Evolutionary conservation across 2,797 vertebrate genomes (phyloP).

Genomic region (Heterohyrax brucei): DNA sequence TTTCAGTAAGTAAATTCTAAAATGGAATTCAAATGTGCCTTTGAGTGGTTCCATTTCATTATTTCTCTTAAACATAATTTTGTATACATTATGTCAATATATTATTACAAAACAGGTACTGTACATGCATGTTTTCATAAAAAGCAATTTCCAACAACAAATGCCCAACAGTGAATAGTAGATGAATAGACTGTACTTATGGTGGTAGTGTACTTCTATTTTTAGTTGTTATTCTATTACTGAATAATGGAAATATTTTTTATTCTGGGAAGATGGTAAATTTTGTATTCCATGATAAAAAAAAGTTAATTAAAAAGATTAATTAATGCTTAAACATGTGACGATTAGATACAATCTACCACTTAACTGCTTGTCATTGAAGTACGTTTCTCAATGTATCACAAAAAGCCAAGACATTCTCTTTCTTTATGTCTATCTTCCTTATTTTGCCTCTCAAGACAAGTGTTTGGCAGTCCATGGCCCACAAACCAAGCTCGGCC

Average conservation of each 20-base stretch:
- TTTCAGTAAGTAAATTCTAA: not conserved
- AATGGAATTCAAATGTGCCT: not conserved
- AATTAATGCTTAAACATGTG: not conserved
- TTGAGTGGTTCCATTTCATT: not conserved
- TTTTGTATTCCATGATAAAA: not conserved
- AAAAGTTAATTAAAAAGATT: constrained; percentile 5
- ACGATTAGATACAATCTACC: not conserved
- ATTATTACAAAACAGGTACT: not conserved
- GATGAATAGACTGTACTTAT: not conserved
- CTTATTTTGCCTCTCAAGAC: not conserved
- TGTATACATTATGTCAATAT: not conserved
- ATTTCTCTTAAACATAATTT: not conserved
- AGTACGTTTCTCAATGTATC: not conserved
- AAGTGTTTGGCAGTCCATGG: not conserved
- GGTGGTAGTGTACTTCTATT: not conserved
- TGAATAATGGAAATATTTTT: not conserved
- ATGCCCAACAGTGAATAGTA: not conserved
- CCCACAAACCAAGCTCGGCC: not conserved
- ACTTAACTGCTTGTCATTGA: not conserved
- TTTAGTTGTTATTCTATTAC: not conserved
- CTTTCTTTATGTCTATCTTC: not conserved
- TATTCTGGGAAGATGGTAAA: not conserved
- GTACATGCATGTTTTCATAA: not conserved
- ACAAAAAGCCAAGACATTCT: not conserved
- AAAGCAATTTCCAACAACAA: constrained; percentile 25